Evolutionary conservation across 2,888 invertebrate species (phyloP), one percentile per base, ranked within the genome.

Genomic region (Dynastes grantii): DNA sequence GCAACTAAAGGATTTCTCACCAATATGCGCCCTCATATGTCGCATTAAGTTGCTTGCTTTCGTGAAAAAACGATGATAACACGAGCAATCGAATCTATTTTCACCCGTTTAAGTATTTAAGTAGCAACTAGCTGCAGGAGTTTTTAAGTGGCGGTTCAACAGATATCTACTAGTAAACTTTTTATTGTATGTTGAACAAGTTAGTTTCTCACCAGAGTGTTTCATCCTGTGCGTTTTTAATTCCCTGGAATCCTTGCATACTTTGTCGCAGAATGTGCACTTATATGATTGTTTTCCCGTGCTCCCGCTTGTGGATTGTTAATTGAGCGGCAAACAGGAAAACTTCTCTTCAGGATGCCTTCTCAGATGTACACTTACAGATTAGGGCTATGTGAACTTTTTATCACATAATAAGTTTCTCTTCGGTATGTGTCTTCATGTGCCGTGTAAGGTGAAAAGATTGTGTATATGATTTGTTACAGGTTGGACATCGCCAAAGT

Each of bases 31-130:
- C 45, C 90, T 87, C 83, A 86, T 86, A 83, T 91, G 91, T 49
- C 87, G 89, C 80, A 90, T 90, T 70, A 92, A 87, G 71, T 91
- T 89, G 5, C 91, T 90, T 16, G 90, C 89, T 67, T 91, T 90
- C 0, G 91, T 89, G 84, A 92, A 92, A 79, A 87, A 88, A 61
- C 90, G 88, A 2, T 88, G 88, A 82, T 89, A 89, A 11, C 86
- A 82, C 29, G 85, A 83, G 22, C 22, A 22, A 22, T 22, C 0
- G 22, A 22, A 22, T 22, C 22, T 22, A 22, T 22, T 22, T 22
- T 82, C 90, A 90, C 49, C 85, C 85, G 64, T 88, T 89, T 22
- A 89, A 84, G 77, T 88, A 88, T 78, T 89, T 88, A 88, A 1
- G 87, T 86, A 0, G 86, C 84, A 6, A 87, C 86, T 8, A 22